A percentile compares a stretch with the other conserved stretches of the same genome.
These are phyloP conservation scores for Ichneumoninae sp. DNA, from an alignment of 2,888 invertebrate genomes.

Conservation along the genomic window DNA sequence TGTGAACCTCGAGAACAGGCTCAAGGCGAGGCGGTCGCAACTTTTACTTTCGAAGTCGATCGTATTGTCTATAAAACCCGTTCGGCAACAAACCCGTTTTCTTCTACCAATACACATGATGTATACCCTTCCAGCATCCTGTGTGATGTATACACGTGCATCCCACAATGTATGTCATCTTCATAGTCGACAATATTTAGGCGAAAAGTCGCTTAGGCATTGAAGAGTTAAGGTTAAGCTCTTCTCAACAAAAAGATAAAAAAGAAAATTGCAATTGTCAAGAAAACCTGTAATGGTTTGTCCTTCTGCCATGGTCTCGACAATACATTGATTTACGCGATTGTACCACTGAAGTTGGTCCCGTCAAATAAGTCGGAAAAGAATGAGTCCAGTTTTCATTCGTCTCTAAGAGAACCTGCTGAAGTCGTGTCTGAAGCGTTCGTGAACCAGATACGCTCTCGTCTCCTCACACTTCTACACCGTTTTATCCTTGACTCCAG, in stretches of 20 bases:
- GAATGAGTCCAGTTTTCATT: background rate
- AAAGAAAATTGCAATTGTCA: background rate
- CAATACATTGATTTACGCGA: background rate
- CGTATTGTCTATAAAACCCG: conserved; percentile 48
- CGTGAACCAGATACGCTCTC: conserved; percentile 18
- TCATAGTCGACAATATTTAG: background rate
- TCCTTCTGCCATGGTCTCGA: background rate
- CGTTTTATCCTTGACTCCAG: conserved; percentile 3
- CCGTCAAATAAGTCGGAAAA: background rate
- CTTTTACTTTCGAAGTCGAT: conserved; percentile 81
- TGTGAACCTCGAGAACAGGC: conserved; percentile 73
- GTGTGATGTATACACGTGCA: background rate
- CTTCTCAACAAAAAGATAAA: background rate
- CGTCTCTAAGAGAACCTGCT: background rate
- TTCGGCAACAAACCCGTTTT: conserved; percentile 55
- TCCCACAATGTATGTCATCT: background rate
- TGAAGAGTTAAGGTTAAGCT: background rate
- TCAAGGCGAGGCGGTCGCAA: conserved; percentile 78
- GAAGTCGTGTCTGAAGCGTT: background rate
- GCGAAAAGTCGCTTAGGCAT: background rate
- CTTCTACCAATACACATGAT: background rate
- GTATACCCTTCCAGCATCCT: background rate
- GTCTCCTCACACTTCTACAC: conserved; percentile 2
- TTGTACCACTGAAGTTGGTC: background rate
- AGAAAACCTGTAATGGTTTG: background rate